A percentile compares a stretch with the other conserved stretches of the same genome.
Evolutionary conservation across 2,113 vertebrate genomes (phyloP).

Genomic region (Rutilus rutilus): DNA sequence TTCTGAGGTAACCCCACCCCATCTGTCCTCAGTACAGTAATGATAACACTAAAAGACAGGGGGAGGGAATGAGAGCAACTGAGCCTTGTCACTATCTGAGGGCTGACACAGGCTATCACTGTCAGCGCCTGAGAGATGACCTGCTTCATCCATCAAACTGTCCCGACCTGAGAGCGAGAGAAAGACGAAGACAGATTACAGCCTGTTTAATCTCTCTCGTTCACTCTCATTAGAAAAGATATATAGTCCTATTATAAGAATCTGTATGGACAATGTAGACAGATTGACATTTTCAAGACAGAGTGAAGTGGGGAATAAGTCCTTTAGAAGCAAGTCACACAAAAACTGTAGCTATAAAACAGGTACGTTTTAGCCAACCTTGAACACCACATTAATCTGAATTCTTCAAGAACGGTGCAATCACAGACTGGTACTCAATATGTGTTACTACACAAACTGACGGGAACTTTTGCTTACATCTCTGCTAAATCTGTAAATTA

Average conservation of each 20-base stretch:
- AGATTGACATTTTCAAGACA: constrained; percentile 24
- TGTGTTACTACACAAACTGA: not conserved
- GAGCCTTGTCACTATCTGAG: constrained; percentile 53
- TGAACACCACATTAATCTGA: not conserved
- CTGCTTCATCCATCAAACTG: constrained; percentile 64
- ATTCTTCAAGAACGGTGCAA: not conserved
- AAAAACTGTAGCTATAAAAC: not conserved
- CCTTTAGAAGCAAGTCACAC: constrained; percentile 1
- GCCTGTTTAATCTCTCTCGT: constrained; percentile 16
- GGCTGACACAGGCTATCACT: constrained; percentile 65
- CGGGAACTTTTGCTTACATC: too few relatives aligned
- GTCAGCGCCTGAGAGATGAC: constrained; percentile 61
- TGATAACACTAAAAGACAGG: constrained; percentile 36
- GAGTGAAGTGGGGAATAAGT: constrained; percentile 7
- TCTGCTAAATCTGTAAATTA: too few relatives aligned
- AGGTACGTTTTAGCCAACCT: not conserved
- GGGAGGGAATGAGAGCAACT: constrained; percentile 27
- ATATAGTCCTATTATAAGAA: constrained; percentile 31
- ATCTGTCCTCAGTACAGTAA: constrained; percentile 36
- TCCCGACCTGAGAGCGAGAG: constrained; percentile 26
- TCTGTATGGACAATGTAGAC: constrained; percentile 31
- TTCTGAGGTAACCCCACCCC: constrained; percentile 13
- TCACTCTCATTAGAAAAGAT: constrained; percentile 46
- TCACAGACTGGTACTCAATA: not conserved
- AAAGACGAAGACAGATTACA: constrained; percentile 33